phyloP scores from a whole-genome alignment of 2,888 invertebrate species.

The Acanthosepion esculentum region DNA sequence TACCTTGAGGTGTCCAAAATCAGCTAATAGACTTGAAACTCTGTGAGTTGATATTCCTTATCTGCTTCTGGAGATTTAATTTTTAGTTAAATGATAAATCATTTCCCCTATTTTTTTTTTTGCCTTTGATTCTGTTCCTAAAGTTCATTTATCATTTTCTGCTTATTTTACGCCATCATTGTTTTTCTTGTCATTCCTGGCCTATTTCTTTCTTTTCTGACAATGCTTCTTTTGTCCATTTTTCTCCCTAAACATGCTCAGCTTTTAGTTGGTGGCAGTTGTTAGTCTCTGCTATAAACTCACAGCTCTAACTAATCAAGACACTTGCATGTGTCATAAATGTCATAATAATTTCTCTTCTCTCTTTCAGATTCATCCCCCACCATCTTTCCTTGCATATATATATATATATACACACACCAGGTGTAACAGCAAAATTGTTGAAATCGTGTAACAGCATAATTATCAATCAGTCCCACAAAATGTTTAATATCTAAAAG shows the following conservation, averaged over 20 bases:
- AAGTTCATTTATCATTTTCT: background rate
- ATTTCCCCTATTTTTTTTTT: too few relatives aligned
- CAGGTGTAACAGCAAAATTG: too few relatives aligned
- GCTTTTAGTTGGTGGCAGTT: constrained; percentile 33
- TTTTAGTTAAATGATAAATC: too few relatives aligned
- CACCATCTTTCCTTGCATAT: background rate
- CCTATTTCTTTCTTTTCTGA: background rate
- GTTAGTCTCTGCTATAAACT: background rate
- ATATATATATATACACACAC: too few relatives aligned
- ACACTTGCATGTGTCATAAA: background rate
- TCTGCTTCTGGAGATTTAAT: too few relatives aligned
- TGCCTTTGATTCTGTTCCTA: too few relatives aligned
- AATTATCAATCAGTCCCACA: too few relatives aligned
- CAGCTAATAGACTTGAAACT: too few relatives aligned
- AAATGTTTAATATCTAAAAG: too few relatives aligned
- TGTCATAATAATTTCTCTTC: background rate
- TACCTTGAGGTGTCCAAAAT: too few relatives aligned
- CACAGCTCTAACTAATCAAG: background rate
- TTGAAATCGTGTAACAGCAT: too few relatives aligned
- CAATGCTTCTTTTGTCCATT: background rate
- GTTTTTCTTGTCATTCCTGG: background rate
- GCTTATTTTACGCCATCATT: background rate
- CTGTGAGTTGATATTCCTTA: too few relatives aligned
- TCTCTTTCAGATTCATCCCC: background rate
- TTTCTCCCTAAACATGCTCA: background rate